Percentiles rank a stretch among this genome's conserved stretches.
Evolutionary conservation across 2,113 vertebrate genomes (phyloP).

Genomic region (Labeo catla): DNA sequence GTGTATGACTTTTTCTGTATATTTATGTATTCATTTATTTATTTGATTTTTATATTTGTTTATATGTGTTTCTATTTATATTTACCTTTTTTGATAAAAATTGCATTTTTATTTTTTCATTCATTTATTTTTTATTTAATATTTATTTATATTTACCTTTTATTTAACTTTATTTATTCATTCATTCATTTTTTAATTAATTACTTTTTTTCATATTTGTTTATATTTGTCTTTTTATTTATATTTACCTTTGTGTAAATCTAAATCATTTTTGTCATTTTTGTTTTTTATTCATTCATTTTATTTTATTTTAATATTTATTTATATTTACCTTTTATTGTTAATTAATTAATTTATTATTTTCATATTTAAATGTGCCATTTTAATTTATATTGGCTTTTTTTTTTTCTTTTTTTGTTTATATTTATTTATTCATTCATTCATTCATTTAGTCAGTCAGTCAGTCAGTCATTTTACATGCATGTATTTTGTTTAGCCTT

Average conservation of each 20-base stretch:
- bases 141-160: too few species aligned
- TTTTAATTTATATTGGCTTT: not conserved
- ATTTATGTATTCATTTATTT: not conserved
- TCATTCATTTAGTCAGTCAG: not conserved
- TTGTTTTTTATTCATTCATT: not conserved
- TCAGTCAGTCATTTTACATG: slow-evolving; percentile 4
- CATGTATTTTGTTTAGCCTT: not conserved
- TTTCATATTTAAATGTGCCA: not conserved
- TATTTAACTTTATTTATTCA: too few species aligned
- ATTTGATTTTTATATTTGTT: not conserved
- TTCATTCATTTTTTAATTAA: not conserved
- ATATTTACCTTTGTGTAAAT: not conserved
- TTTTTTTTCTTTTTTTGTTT: not conserved
- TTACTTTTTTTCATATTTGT: not conserved
- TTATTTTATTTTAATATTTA: not conserved
- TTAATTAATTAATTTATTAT: not conserved
- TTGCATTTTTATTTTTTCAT: not conserved
- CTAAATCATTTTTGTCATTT: too few species aligned
- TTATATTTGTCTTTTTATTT: not conserved
- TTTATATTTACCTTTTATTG: not conserved
- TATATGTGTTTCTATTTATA: too few species aligned
- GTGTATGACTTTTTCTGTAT: too few species aligned
- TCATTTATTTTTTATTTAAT: too few species aligned
- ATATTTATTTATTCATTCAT: not conserved
- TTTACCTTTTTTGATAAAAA: too few species aligned